Base-by-base conservation (phyloP, 1,140 invertebrate species). In the Geopemphigus sp. region DNA sequence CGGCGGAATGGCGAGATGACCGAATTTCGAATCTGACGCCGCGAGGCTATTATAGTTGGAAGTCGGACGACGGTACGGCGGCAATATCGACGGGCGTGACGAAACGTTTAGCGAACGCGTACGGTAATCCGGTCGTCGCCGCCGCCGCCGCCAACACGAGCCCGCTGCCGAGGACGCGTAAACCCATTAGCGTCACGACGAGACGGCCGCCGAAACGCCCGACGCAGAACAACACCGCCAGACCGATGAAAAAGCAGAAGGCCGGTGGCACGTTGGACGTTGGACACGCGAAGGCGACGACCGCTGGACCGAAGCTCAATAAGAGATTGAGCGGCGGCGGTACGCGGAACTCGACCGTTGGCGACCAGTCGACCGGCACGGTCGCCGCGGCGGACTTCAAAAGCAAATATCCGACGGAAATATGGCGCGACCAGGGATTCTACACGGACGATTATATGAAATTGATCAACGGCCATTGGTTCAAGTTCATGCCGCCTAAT, bases 391-490 rank as follows among this genome's bases (percentile, higher is more conserved):
- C 47, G 6, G 47, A 72, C 17, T 29, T 54, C 47, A 54, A 53
- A 10, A 32, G 24, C 17, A 72, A 29, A 8, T 63, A 78, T 29
- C 57, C 74, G 15, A 8, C 61, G 15, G 4, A 26, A 6, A 6
- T 5, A 0, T 76, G 73, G 73, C 47, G 61, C 5, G 22, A 63
- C 4, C 39, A 78, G 8, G 57, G 74, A 10, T 63, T 78, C 15
- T 78, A 63, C 22, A 63, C 57, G 11, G 74, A 78, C 10, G 74
- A 78, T 32, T 78, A 61, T 11, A 47, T 63, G 2, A n/a, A 50
- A 11, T 19, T 63, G 17, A 78, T 78, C n/a, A 78, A 78, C 22
- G 24, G 4, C 1, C 39, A 78, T 47, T 78, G 57, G 74, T 63
- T 78, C 10, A 78, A 78, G 19, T 61, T 61, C 17, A 17, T 5